These are phyloP conservation scores for Syngnathus typhle DNA, from an alignment of 2,113 vertebrate species.

Conservation along the genomic window DNA sequence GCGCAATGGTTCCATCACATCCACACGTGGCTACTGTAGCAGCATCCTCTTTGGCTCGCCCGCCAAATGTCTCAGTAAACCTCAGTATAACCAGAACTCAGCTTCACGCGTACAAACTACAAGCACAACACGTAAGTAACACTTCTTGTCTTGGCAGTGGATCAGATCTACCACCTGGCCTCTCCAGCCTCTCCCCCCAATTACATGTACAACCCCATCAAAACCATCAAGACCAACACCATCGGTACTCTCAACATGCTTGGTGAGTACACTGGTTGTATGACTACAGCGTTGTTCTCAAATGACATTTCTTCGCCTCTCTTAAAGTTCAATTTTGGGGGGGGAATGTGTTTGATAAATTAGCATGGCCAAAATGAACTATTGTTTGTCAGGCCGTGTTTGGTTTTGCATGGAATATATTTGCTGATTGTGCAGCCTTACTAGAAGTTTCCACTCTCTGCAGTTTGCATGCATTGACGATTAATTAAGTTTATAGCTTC, in stretches of 20 bases:
- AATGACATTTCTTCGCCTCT: no score
- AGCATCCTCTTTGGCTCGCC: no score
- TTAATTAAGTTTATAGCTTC: not conserved
- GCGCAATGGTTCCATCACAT: no score
- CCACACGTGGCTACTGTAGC: no score
- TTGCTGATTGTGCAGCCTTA: constrained; percentile 1
- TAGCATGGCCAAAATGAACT: not conserved
- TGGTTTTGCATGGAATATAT: not conserved
- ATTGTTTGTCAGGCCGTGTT: not conserved
- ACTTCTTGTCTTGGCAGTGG: constrained; percentile 70
- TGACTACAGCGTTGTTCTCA: no score
- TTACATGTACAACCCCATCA: constrained; percentile 99
- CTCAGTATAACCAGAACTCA: no score
- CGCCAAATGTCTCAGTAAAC: no score
- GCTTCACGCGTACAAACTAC: no score
- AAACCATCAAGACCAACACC: constrained; percentile 96
- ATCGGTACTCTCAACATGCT: constrained; percentile 98
- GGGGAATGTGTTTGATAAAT: not conserved
- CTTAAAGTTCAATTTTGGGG: no score
- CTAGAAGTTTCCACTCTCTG: not conserved
- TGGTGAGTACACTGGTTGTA: constrained; percentile 71
- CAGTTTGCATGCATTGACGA: not conserved
- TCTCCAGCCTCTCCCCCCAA: constrained; percentile 98
- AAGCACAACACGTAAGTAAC: no score
- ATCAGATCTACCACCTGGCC: constrained; percentile 97